Base-by-base conservation (phyloP, 2,113 vertebrate genomes). In the Chrysochloris asiatica region DNA sequence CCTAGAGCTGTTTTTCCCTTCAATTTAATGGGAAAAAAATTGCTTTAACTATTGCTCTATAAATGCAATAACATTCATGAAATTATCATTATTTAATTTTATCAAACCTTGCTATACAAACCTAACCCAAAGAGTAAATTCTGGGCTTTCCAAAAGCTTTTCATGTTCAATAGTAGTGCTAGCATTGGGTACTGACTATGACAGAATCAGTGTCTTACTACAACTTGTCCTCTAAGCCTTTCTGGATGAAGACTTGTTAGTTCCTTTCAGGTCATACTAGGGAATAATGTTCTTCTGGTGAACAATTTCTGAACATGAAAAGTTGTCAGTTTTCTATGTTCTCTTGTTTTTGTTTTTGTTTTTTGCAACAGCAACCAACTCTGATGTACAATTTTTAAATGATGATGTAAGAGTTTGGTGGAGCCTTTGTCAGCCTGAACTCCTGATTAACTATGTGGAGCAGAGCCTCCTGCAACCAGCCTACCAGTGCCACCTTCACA, bases 41-140 rank as follows among this genome's bases (percentile, higher is more conserved):
- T 43, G 6, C n/a, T 61, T 76, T 56, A 54, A 87, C 38, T 83
- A 28, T 75, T 85, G 30, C 65, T 88, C 38, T 38, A 19, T 9
- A 41, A 28, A 24, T 61, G 19, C 26, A 79, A 16, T 75, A 47
- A 86, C 5, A 52, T 50, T 85, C 30, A 41, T 59, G 36, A 78
- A 33, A 88, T 79, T 75, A 90, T 43, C 9, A 86, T 73, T 73
- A 86, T 73, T 73, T 80, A 78, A 28, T 67, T 78, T 43, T 85
- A 71, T 91, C 67, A 87, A 91, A 59, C 6, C 7, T 81, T 93
- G 24, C 47, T 93, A 79, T 85, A 85, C 24, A 81, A 87, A 92
- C 41, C 45, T 83, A 78, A 59, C 52, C 73, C 61, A 8, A 75
- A 75, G n/a, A 48, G 75, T 50, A 48, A 83, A 21, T 47, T 48